These are phyloP conservation scores for Rhabdomys pumilio DNA, from an alignment of 2,797 vertebrate species.

Conservation along the genomic window DNA sequence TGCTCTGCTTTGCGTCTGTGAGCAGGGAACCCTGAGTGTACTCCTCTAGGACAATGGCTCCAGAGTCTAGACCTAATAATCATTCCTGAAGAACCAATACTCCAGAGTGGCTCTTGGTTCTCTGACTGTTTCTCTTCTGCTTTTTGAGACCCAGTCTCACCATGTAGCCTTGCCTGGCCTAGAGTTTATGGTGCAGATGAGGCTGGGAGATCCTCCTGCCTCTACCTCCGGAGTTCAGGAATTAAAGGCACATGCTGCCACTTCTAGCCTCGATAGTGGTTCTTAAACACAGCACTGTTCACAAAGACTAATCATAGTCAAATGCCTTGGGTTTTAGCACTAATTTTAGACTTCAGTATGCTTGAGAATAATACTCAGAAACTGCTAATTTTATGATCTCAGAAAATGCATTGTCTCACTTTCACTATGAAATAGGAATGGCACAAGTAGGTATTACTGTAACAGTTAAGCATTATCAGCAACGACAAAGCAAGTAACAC, in stretches of 20 bases:
- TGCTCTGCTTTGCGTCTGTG: neutral
- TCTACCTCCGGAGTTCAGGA: neutral
- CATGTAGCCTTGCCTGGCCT: neutral
- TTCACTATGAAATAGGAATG: conserved; percentile 53
- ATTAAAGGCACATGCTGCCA: neutral
- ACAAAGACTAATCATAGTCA: conserved; percentile 42
- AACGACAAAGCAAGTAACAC: conserved; percentile 47
- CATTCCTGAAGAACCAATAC: conserved; percentile 53
- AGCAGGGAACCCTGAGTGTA: neutral
- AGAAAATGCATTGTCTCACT: conserved; percentile 11
- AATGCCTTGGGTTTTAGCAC: conserved; percentile 30
- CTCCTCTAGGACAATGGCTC: neutral
- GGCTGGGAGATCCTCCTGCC: neutral
- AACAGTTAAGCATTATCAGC: conserved; percentile 31
- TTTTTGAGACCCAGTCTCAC: neutral
- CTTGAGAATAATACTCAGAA: neutral
- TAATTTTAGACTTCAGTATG: neutral
- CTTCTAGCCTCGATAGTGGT: neutral
- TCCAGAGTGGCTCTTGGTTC: neutral
- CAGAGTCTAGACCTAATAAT: conserved; percentile 25
- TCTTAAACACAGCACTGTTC: conserved; percentile 29
- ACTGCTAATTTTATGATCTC: conserved; percentile 5
- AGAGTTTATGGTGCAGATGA: neutral
- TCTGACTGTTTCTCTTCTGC: neutral
- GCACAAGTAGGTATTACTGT: conserved; percentile 22